Evolutionary conservation across 1,140 invertebrate species (phyloP).

Genomic region (Matsumurasca onukii): DNA sequence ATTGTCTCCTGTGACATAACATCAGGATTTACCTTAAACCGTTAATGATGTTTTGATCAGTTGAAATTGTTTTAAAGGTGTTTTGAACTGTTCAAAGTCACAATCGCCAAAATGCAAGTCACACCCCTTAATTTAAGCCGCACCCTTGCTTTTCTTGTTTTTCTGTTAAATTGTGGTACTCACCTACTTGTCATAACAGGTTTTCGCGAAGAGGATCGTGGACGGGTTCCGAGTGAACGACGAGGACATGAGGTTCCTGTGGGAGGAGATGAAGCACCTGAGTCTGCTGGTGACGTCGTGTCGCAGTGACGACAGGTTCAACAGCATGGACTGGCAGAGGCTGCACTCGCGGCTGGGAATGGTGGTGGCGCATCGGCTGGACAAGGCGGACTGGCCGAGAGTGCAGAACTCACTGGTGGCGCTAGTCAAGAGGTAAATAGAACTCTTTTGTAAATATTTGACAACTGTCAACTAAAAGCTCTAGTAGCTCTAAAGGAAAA

Average conservation of each 20-base stretch:
- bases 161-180: no score
- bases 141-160: no score
- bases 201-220: slow-evolving; percentile 20
- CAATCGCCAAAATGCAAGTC: no score
- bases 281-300: slow-evolving; percentile 12
- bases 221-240: neutral
- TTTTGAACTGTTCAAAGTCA: no score
- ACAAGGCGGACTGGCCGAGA: neutral
- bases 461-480: no score
- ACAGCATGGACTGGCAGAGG: neutral
- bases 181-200: no score
- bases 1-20: no score
- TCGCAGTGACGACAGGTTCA: slow-evolving; percentile 16
- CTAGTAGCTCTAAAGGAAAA: no score
- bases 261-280: slow-evolving; percentile 14
- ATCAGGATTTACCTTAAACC: no score
- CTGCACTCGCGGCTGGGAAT: slow-evolving; percentile 11
- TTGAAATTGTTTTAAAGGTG: no score
- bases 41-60: no score
- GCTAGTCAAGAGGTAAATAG: slow-evolving; percentile 1
- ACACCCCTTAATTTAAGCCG: no score
- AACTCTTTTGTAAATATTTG: neutral
- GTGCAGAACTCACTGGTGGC: neutral
- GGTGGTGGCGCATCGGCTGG: neutral
- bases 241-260: slow-evolving; percentile 12